Conservation (phyloP, 2,113 vertebrate species). For the Recurvirostra avosetta region DNA sequence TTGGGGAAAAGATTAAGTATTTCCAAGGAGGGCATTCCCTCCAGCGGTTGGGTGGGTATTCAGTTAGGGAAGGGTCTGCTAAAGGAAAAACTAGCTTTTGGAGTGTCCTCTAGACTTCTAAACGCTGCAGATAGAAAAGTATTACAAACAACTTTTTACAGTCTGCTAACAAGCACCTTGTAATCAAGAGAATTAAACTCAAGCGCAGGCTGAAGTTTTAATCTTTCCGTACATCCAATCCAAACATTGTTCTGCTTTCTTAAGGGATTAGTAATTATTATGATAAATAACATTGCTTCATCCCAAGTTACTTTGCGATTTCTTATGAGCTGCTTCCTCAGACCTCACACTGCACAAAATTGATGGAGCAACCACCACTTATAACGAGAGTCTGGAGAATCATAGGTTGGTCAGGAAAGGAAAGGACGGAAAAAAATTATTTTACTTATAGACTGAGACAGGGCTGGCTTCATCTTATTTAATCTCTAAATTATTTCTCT, state of each 20-base stretch:
- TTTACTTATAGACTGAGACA: background rate
- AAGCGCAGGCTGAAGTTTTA: constrained; percentile 9
- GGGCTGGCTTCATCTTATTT: background rate
- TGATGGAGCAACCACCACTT: background rate
- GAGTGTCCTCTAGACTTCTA: background rate
- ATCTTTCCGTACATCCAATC: background rate
- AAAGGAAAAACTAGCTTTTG: background rate
- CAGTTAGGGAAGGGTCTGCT: background rate
- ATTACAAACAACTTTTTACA: background rate
- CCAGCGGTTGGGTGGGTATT: background rate
- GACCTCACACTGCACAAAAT: constrained; percentile 38
- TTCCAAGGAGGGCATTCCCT: background rate
- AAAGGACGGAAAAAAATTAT: background rate
- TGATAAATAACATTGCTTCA: constrained; percentile 67
- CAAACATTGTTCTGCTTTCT: constrained; percentile 65
- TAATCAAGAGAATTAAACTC: background rate
- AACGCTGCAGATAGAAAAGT: background rate
- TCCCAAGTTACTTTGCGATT: background rate
- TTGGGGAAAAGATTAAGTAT: constrained; percentile 21
- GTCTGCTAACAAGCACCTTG: background rate
- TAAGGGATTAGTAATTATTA: constrained; percentile 69
- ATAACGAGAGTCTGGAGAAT: background rate
- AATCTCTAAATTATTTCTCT: background rate
- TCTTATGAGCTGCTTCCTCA: constrained; percentile 11
- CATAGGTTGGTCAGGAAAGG: background rate